Evolutionary conservation across 2,888 invertebrate species (phyloP), one percentile per base, ranked within the genome.

Genomic region (Cheilosia vernalis): DNA sequence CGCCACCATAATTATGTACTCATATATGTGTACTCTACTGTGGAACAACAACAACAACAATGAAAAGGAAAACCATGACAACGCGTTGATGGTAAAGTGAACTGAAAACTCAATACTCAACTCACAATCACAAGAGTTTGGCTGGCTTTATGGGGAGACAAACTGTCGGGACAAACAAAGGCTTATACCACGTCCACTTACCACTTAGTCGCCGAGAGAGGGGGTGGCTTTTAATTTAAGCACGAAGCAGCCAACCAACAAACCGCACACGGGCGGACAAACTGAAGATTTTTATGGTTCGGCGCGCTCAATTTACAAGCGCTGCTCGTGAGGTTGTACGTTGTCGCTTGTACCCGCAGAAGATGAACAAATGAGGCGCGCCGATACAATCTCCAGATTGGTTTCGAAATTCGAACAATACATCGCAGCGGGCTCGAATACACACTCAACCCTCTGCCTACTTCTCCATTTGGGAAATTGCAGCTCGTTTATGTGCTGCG

Each of bases 241-340:
- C 70, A 84, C 79, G 79, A 74, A 56, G 79, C 60, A 69, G 64
- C 60, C 79, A 67, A 51, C 56, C 61, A 56, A 40, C 80, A 74
- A 76, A 76, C 81, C 30, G 30, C 76, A 51, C 80, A 85, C 77
- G 72, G 76, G 81, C 72, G 85, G 84, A 81, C 76, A 81, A 66
- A 66, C 70, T 56, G 60, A 67, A 47, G 81, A 77, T 81, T 85
- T 85, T 81, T 85, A 85, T 81, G 85, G 85, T 81, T 85, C 85
- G 85, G 55, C 81, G 85, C 80, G 81, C 81, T 85, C 81, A 81
- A 85, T 85, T 85, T 85, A 85, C 81, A 85, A 85, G 61, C 80
- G 49, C 76, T 79, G 49, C 76, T 79, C 60, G 27, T 53, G 33
- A 40, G 47, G 33, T 73, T 37, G 44, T 55, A 51, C n/a, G 19